Base-by-base conservation (phyloP, 2,797 vertebrate genomes). In the Coracias cyanogaster region DNA sequence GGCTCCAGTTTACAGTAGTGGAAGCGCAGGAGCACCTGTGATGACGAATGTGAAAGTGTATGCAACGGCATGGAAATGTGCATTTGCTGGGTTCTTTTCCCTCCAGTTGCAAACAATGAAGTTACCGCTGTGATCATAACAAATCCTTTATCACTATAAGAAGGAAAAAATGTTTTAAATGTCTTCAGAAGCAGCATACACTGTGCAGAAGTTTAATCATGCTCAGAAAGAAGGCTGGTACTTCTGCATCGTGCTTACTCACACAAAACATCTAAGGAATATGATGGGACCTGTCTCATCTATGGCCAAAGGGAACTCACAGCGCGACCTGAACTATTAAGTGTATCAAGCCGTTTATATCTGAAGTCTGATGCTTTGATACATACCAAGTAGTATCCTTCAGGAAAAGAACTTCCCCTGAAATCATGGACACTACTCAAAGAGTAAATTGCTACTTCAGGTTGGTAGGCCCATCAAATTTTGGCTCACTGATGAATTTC, bases 1-100 rank as follows among this genome's bases (percentile, higher is more conserved):
- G 46, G 46, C 52, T 64, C 33, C 0, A 5, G 7, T 12, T 43
- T 19, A 13, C 0, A 15, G 60, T 46, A 35, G n/a, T 3, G 18
- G 79, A 20, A 48, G 43, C 2, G 26, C 58, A 66, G 87, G 69
- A 52, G 21, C 14, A 7, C 9, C 48, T 12, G 28, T 64, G 41
- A 43, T 8, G 84, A 48, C 10, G 25, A 52, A 41, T 4, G 65
- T 17, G 49, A 18, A 5, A 4, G 5, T 20, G 21, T 5, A 18
- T 2, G 20, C 26, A 15, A 14, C 0, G 3, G 61, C 13, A 45
- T 3, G 15, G 29, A 49, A 58, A 14, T 3, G 7, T 2, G 0
- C n/a, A 18, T 62, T 33, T 45, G 55, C 84, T 72, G 48, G 4
- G 3, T 3, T 85, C 55, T 16, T 46, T 76, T 49, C 35, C 37